Evolutionary conservation across 2,888 invertebrate species (phyloP), one percentile per base, ranked within the genome.

Genomic region (Drosophila tanythrix): DNA sequence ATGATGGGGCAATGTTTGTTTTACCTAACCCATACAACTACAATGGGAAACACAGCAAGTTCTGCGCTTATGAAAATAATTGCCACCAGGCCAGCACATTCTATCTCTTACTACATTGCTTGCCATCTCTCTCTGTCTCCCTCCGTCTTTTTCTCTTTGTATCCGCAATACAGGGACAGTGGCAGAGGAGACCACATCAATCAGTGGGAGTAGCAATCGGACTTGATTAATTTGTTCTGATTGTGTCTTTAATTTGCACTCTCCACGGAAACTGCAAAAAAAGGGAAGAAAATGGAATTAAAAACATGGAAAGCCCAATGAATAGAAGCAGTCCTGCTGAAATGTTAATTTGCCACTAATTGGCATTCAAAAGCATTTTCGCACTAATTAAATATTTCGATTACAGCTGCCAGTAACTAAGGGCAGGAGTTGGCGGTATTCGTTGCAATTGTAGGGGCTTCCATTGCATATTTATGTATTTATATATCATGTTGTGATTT

Each of bases 321-420:
- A 78, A 78, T 64, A 51, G 61, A 60, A 78, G 68, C 57, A 74
- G 62, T 71, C 38, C 74, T 62, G 64, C 76, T 81, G 79, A 76
- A 85, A 86, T 83, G 86, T 88, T 82, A 88, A 88, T 88, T 90
- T 83, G 76, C 89, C 91, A 90, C 85, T 90, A 89, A 89, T 89
- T 89, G 87, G 83, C 83, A 85, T 86, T 87, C 88, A 90, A 91
- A 91, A 81, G 83, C 83, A 84, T 88, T 91, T 88, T 81, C 77
- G 87, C 89, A 85, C 85, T 89, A 89, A 90, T 90, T 89, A 90
- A 89, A 90, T 88, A 89, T 90, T 89, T 89, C 85, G 83, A 87
- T 90, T 87, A 82, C 87, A 75, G 74, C 63, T 63, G 58, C 64
- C 58, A 46, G 35, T 27, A 46, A 50, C 33, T 43, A 21, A 21